These are phyloP conservation scores for Fissipunctia ypsillon DNA, from an alignment of 2,888 invertebrate genomes.

Conservation along the genomic window DNA sequence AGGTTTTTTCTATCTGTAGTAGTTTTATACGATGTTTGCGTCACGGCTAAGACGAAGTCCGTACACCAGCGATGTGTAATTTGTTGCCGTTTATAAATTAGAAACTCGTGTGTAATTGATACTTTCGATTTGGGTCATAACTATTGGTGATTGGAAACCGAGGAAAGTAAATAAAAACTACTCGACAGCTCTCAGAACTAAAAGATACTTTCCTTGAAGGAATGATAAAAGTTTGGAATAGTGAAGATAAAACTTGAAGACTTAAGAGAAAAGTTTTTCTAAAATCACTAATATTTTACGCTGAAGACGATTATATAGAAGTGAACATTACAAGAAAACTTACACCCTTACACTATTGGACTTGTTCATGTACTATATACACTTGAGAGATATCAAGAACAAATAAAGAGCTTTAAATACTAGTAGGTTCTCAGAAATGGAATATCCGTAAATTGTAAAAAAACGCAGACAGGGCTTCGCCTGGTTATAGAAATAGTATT, in stretches of 20 bases:
- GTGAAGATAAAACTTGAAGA: slow-evolving; percentile 61
- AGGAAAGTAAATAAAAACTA: slow-evolving; percentile 56
- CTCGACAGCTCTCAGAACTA: slow-evolving; percentile 27
- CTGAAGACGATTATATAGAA: slow-evolving; percentile 50
- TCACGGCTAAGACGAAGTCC: slow-evolving; percentile 74
- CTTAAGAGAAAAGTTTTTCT: slow-evolving; percentile 46
- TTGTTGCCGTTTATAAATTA: slow-evolving; percentile 68
- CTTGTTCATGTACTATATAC: slow-evolving; percentile 44
- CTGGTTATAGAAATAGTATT: slow-evolving; percentile 21
- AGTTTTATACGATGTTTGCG: slow-evolving; percentile 72
- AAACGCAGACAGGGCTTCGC: not conserved
- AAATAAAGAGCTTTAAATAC: slow-evolving; percentile 43
- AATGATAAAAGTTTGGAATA: slow-evolving; percentile 44
- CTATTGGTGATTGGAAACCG: slow-evolving; percentile 53
- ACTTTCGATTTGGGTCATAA: slow-evolving; percentile 63
- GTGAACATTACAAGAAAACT: slow-evolving; percentile 59
- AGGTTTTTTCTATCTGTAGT: slow-evolving; percentile 68
- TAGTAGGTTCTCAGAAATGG: slow-evolving; percentile 14
- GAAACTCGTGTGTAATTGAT: slow-evolving; percentile 68
- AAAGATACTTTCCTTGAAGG: slow-evolving; percentile 27
- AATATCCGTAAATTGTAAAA: slow-evolving; percentile 30
- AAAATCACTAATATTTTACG: slow-evolving; percentile 56
- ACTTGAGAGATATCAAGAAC: slow-evolving; percentile 27
- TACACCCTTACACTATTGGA: slow-evolving; percentile 41
- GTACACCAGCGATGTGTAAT: slow-evolving; percentile 58